These are phyloP conservation scores for Dicrurus megarhynchus DNA, from an alignment of 2,113 vertebrate genomes.

Conservation along the genomic window DNA sequence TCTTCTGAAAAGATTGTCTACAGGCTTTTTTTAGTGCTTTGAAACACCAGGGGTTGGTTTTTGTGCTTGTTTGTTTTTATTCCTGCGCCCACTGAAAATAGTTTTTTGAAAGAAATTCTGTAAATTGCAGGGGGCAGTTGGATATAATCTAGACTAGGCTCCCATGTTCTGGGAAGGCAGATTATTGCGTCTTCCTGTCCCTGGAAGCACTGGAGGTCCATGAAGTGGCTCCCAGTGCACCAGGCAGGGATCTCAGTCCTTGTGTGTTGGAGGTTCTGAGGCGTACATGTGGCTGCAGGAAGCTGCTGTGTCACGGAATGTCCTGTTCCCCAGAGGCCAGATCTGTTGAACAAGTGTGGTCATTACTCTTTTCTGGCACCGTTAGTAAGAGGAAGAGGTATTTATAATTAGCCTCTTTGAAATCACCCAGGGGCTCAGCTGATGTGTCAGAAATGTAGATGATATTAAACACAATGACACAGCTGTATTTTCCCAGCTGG, in stretches of 20 bases:
- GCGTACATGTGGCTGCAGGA: neutral
- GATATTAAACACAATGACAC: neutral
- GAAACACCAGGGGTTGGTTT: neutral
- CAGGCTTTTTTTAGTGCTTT: neutral
- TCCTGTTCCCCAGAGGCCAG: neutral
- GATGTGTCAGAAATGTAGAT: neutral
- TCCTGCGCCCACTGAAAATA: neutral
- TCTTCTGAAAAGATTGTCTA: neutral
- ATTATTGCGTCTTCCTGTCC: neutral
- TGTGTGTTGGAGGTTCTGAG: neutral
- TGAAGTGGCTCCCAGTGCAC: neutral
- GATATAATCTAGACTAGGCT: neutral
- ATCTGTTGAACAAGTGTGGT: neutral
- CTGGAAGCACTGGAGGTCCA: neutral
- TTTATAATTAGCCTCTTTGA: neutral
- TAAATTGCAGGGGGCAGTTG: neutral
- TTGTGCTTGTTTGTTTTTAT: neutral
- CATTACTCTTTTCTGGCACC: conserved; percentile 3
- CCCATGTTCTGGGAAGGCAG: neutral
- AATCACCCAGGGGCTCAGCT: neutral
- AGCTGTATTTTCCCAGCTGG: neutral
- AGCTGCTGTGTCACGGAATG: neutral
- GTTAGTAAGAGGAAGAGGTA: neutral
- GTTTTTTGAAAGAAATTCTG: neutral
- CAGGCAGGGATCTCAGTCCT: neutral